Conservation (phyloP, 1,140 invertebrate species). For the Aradophagus sp. region DNA sequence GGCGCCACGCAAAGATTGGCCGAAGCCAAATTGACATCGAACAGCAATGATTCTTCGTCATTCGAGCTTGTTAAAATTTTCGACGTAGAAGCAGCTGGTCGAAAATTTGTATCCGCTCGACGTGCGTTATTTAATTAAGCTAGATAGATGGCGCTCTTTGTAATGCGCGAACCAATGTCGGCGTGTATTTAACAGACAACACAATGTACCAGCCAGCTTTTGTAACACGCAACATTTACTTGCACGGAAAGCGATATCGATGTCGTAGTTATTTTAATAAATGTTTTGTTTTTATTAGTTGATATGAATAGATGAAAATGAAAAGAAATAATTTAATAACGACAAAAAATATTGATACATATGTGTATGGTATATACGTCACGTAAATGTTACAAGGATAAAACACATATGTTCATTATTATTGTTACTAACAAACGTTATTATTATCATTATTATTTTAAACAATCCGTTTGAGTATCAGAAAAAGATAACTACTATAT, state of each 20-base stretch:
- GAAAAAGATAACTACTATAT: too few relatives aligned
- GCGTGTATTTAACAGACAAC: constrained; percentile 25
- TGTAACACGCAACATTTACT: constrained; percentile 23
- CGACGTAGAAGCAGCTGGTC: constrained; percentile 28
- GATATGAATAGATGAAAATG: too few relatives aligned
- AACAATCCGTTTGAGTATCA: too few relatives aligned
- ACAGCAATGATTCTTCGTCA: constrained; percentile 41
- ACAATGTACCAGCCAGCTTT: constrained; percentile 11
- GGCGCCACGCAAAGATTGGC: constrained; percentile 14
- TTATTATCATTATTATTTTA: too few relatives aligned
- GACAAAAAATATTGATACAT: too few relatives aligned
- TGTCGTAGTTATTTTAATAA: constrained; percentile 14
- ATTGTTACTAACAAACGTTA: too few relatives aligned
- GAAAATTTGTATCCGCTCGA: constrained; percentile 39
- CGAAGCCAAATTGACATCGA: constrained; percentile 43
- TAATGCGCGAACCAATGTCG: constrained; percentile 15
- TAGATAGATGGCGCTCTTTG: constrained; percentile 24
- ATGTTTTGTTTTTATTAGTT: too few relatives aligned
- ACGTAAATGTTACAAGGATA: too few relatives aligned
- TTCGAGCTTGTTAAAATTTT: constrained; percentile 42
- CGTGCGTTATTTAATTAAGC: constrained; percentile 49
- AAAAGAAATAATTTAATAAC: too few relatives aligned
- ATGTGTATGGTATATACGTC: too few relatives aligned
- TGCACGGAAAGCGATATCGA: constrained; percentile 5
- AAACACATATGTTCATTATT: too few relatives aligned